Evolutionary conservation across 2,113 vertebrate species (phyloP), one percentile per base, ranked within the genome.

Genomic region (Donacobius atricapilla): DNA sequence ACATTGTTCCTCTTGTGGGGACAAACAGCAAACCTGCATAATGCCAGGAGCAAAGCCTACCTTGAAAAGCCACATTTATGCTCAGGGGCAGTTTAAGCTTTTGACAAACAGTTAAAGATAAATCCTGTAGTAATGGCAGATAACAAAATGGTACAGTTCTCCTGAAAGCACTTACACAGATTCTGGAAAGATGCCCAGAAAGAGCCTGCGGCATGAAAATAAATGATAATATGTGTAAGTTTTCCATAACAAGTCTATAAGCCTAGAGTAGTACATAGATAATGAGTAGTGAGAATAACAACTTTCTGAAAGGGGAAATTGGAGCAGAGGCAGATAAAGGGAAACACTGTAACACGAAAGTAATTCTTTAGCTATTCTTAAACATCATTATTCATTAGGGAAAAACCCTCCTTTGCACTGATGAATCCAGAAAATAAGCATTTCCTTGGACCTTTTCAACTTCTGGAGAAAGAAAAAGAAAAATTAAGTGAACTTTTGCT

Each of bases 171-270:
- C 54, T 92, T 94, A 69, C 7, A 93, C 11, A 90, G 56, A 64
- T 69, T 28, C 47, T 92, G 94, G 91, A 95, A 89, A 71, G 56
- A 89, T 64, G 89, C 83, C 90, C 76, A 89, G 94, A 93, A 87
- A 75, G 33, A 90, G 51, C 47, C 39, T 3, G 0, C 68, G 39
- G 60, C 51, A 87, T 75, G 60, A 92, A 89, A 94, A 89, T 66
- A 94, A 87, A 92, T 44, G 4, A 78, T 86, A 92, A 70, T 84
- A 75, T 70, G 83, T 89, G 44, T 70, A 73, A 75, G 39, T 91
- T 94, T 92, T 87, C 80, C 72, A 71, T 90, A 95, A 66, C 37
- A 89, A 66, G 45, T 83, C 45, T 51, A 5, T 81, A 78, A 78
- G 60, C 71, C 60, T 63, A 70, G 25, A 90, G 68, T 28, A 58